Percentiles rank a stretch among this genome's conserved stretches.
These are phyloP conservation scores for Cyanocitta stelleri DNA, from an alignment of 2,113 vertebrate species.

Conservation along the genomic window DNA sequence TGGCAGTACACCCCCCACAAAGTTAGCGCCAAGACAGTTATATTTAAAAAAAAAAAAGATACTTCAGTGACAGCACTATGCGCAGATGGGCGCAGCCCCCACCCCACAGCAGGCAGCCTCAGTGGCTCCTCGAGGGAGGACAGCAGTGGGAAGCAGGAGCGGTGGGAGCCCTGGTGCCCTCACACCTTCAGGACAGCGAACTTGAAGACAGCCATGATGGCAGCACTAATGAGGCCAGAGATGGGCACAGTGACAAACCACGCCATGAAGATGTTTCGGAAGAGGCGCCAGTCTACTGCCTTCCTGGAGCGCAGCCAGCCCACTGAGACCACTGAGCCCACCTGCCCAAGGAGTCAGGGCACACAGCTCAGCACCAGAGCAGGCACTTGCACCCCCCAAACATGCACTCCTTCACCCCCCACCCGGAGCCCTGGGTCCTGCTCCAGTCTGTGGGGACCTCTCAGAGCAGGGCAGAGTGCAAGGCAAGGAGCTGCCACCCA, in stretches of 20 bases:
- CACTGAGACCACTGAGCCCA: slow-evolving; percentile 92
- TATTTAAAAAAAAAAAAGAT: neutral
- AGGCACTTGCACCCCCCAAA: neutral
- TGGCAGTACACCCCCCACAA: neutral
- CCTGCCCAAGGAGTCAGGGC: slow-evolving; percentile 57
- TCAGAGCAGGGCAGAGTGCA: neutral
- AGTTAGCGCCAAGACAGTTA: neutral
- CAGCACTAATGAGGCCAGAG: slow-evolving; percentile 89
- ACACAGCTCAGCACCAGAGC: neutral
- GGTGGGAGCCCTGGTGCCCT: neutral
- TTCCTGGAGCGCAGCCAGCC: slow-evolving; percentile 95
- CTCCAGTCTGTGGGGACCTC: neutral
- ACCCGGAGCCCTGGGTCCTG: neutral
- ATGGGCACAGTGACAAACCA: slow-evolving; percentile 98
- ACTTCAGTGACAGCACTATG: slow-evolving; percentile 44
- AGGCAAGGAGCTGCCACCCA: neutral
- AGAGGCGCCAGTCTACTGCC: slow-evolving; percentile 92
- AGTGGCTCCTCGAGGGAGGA: neutral
- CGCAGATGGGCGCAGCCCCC: neutral
- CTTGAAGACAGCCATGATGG: slow-evolving; percentile 89
- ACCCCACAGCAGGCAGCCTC: neutral
- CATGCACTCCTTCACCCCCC: neutral
- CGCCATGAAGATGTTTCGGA: slow-evolving; percentile 96
- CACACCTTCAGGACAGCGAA: slow-evolving; percentile 60
- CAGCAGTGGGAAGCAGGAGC: slow-evolving; percentile 60